Evolutionary conservation across 2,888 invertebrate species (phyloP).

Genomic region (Scaptomyza cyrtandrae): DNA sequence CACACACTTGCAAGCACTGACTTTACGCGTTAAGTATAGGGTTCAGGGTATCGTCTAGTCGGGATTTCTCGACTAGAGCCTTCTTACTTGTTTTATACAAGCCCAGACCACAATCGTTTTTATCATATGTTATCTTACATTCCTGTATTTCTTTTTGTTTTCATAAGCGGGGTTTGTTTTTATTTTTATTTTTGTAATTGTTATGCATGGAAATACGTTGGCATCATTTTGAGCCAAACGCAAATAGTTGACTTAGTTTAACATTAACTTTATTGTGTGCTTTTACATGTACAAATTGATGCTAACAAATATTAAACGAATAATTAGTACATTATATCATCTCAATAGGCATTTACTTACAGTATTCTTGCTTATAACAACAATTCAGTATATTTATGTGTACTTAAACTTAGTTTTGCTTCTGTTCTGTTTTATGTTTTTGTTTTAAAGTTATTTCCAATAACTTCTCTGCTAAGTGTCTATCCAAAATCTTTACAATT

Average conservation of each 20-base stretch:
- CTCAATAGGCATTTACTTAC: slow-evolving; percentile 55
- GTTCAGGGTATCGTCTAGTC: too few species aligned
- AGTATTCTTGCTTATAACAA: slow-evolving; percentile 50
- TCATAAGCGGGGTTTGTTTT: slow-evolving; percentile 8
- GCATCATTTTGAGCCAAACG: slow-evolving; percentile 47
- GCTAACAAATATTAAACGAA: slow-evolving; percentile 51
- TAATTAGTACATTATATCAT: slow-evolving; percentile 38
- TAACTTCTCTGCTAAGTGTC: slow-evolving; percentile 60
- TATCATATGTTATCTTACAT: slow-evolving; percentile 63
- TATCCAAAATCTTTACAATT: slow-evolving; percentile 72
- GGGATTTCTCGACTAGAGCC: too few species aligned
- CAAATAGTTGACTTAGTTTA: slow-evolving; percentile 51
- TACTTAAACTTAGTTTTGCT: slow-evolving; percentile 47
- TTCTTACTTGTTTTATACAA: too few species aligned
- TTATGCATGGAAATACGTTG: slow-evolving; percentile 72
- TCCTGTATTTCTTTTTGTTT: slow-evolving; percentile 55
- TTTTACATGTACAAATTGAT: slow-evolving; percentile 74
- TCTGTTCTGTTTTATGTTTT: background rate
- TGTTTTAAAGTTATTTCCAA: slow-evolving; percentile 74
- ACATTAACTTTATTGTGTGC: slow-evolving; percentile 69
- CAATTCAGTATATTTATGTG: slow-evolving; percentile 46
- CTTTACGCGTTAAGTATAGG: too few species aligned
- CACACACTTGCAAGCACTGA: too few species aligned
- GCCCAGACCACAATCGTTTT: slow-evolving; percentile 38
- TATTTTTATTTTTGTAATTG: slow-evolving; percentile 9